phyloP scores from a whole-genome alignment of 2,797 vertebrate species.

The Manis pentadactyla region DNA sequence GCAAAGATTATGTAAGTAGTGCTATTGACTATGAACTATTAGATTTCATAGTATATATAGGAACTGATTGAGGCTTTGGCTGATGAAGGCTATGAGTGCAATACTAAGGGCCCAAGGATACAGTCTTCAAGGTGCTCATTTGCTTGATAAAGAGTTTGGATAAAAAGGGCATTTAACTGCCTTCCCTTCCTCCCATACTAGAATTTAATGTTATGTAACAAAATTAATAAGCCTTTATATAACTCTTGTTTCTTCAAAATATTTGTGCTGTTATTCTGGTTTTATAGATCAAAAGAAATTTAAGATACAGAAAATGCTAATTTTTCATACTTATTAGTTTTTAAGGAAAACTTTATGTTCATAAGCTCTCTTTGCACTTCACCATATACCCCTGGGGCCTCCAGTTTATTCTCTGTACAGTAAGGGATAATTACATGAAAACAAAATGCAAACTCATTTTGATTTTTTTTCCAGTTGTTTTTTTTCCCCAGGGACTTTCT shows the following conservation, averaged over 20 bases:
- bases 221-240: conserved; percentile 43
- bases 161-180: conserved; percentile 16
- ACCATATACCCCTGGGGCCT: no score
- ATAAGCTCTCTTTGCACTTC: background rate
- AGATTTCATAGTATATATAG: no score
- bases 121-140: background rate
- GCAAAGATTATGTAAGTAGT: background rate
- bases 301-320: background rate
- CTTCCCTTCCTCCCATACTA: background rate
- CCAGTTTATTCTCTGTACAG: background rate
- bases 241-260: background rate
- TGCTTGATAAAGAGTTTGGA: background rate
- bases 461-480: background rate
- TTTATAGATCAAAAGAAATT: background rate
- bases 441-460: background rate
- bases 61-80: background rate
- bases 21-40: background rate
- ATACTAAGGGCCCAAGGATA: background rate
- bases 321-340: background rate
- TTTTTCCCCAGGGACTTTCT: background rate
- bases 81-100: no score
- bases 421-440: background rate
- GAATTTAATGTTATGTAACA: background rate
- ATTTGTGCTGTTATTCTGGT: background rate
- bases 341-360: background rate